Percentiles rank a stretch among this genome's conserved stretches.
Evolutionary conservation across 2,888 invertebrate genomes (phyloP).

Genomic region (Melanostoma mellinum): DNA sequence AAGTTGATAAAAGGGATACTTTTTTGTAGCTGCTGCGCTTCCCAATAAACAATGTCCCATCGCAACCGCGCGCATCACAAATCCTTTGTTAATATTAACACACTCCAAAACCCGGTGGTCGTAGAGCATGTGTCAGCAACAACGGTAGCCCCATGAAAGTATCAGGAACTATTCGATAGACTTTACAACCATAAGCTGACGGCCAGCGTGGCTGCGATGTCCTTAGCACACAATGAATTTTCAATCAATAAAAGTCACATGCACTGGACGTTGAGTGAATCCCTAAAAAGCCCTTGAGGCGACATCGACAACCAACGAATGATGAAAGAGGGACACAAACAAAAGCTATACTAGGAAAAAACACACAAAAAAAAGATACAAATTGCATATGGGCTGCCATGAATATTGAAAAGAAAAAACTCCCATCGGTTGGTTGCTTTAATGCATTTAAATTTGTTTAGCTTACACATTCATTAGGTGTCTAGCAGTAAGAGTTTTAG

Average conservation of each 20-base stretch:
- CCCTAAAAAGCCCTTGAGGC: conserved; percentile 42
- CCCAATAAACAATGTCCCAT: conserved; percentile 2
- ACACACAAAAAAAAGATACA: conserved; percentile 33
- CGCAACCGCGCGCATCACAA: conserved; percentile 47
- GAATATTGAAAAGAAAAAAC: conserved; percentile 42
- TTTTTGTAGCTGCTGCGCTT: conserved; percentile 32
- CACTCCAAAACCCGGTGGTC: conserved; percentile 50
- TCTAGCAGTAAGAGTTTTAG: conserved; percentile 15
- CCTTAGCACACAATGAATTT: conserved; percentile 62
- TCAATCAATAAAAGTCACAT: conserved; percentile 71
- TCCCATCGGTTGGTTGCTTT: conserved; percentile 67
- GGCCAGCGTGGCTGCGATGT: conserved; percentile 10
- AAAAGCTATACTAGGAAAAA: conserved; percentile 7
- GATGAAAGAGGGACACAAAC: background rate
- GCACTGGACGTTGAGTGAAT: conserved; percentile 51
- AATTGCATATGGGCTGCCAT: conserved; percentile 24
- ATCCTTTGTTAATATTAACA: conserved; percentile 70
- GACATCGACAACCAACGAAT: conserved; percentile 18
- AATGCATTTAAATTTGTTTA: conserved; percentile 63
- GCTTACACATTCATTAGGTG: conserved; percentile 54
- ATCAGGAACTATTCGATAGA: conserved; percentile 56
- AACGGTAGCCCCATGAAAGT: conserved; percentile 11
- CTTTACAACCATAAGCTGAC: conserved; percentile 45
- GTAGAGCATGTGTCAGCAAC: conserved; percentile 58
- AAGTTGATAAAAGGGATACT: conserved; percentile 58